A percentile compares a stretch with the other conserved stretches of the same genome.
phyloP scores from a whole-genome alignment of 2,888 invertebrate species.

The Platycheirus rosarum region DNA sequence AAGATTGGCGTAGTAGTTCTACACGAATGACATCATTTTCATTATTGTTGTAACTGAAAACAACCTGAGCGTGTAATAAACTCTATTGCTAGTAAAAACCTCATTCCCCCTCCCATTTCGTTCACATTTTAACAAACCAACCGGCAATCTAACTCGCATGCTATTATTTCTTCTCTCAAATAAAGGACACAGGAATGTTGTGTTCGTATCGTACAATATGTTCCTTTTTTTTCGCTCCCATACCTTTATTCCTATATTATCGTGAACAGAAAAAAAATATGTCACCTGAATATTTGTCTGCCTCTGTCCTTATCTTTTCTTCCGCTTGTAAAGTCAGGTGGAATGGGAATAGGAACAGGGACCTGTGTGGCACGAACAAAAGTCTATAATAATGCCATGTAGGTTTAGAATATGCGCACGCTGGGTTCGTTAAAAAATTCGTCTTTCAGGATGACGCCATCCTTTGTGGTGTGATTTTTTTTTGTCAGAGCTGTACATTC shows the following conservation, averaged over 20 bases:
- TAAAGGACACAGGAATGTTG: conserved; percentile 30
- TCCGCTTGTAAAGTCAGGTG: conserved; percentile 38
- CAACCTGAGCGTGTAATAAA: conserved; percentile 44
- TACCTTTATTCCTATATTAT: conserved; percentile 1
- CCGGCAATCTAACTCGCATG: neutral
- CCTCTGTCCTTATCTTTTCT: conserved; percentile 31
- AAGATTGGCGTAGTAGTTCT: conserved; percentile 29
- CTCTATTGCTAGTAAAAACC: conserved; percentile 1
- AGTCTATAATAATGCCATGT: neutral
- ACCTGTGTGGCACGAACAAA: neutral
- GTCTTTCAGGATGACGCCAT: conserved; percentile 15
- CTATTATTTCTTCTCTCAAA: conserved; percentile 10
- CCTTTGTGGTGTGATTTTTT: conserved; percentile 12
- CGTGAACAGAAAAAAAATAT: conserved; percentile 10
- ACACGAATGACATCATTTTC: conserved; percentile 46
- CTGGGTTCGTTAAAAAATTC: conserved; percentile 16
- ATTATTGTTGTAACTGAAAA: conserved; percentile 48
- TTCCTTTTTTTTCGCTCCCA: neutral
- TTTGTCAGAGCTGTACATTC: neutral
- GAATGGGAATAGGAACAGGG: neutral
- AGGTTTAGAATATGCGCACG: neutral
- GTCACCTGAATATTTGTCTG: conserved; percentile 46
- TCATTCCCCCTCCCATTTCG: conserved; percentile 38
- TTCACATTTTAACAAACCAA: conserved; percentile 15
- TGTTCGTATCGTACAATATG: conserved; percentile 27